A percentile compares a stretch with the other conserved stretches of the same genome.
Conservation (phyloP, 2,888 invertebrate genomes). For the Cosmorhoe ocellata region DNA sequence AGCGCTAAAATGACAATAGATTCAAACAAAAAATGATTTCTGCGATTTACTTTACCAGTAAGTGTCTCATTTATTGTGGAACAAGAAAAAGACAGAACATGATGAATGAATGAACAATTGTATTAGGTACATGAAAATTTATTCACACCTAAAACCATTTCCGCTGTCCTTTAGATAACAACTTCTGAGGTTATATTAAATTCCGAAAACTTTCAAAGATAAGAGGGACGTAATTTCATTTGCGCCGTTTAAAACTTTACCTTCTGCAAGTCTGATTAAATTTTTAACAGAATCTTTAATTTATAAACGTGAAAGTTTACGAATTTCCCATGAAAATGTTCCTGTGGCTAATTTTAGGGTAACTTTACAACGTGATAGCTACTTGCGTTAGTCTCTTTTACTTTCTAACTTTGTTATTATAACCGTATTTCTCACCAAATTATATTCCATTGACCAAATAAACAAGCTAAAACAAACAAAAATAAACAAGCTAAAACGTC, state of each 20-base stretch:
- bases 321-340: slow-evolving; percentile 27
- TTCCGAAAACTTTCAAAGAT: slow-evolving; percentile 61
- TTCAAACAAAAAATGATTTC: too few species aligned
- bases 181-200: slow-evolving; percentile 67
- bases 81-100: too few species aligned
- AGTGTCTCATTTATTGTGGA: too few species aligned
- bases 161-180: slow-evolving; percentile 54
- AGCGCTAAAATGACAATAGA: too few species aligned
- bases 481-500: too few species aligned
- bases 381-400: too few species aligned
- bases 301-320: slow-evolving; percentile 43
- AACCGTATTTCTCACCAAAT: too few species aligned
- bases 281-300: slow-evolving; percentile 64
- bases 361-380: neutral
- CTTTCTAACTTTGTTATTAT: too few species aligned
- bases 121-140: slow-evolving; percentile 48
- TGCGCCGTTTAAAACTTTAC: slow-evolving; percentile 63
- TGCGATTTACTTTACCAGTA: too few species aligned
- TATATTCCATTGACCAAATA: too few species aligned
- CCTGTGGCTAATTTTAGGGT: slow-evolving; percentile 26
- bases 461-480: too few species aligned
- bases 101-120: neutral
- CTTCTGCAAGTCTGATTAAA: slow-evolving; percentile 56
- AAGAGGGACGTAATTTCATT: slow-evolving; percentile 67
- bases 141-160: slow-evolving; percentile 58